Percentiles rank a stretch among this genome's conserved stretches.
phyloP scores from a whole-genome alignment of 2,888 invertebrate species.

The Eupithecia subumbrata region DNA sequence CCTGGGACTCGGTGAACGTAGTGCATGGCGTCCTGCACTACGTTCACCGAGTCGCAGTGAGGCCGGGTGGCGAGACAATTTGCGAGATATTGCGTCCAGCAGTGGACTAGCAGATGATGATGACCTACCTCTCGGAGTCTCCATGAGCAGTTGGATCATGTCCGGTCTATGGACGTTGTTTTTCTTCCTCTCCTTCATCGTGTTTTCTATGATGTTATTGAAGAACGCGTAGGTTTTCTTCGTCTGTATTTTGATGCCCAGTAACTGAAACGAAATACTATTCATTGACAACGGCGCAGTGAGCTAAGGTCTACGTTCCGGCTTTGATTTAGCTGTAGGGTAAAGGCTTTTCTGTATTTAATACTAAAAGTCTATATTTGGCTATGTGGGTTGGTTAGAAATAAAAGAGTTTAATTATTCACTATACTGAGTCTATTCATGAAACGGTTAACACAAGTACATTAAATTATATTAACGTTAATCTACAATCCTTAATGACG shows the following conservation, averaged over 20 bases:
- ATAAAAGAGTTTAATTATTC: too few relatives aligned
- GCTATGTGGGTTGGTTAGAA: too few relatives aligned
- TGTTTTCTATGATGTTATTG: conserved; percentile 56
- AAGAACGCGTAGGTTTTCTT: conserved; percentile 56
- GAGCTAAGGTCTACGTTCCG: not conserved
- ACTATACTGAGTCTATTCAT: too few relatives aligned
- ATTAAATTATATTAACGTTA: too few relatives aligned
- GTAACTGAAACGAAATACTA: conserved; percentile 47
- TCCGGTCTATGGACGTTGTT: conserved; percentile 80
- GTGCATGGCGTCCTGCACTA: not conserved
- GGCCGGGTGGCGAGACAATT: not conserved
- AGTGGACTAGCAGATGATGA: not conserved
- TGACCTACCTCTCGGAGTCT: conserved; percentile 65
- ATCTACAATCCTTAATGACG: too few relatives aligned
- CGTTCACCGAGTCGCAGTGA: too few relatives aligned
- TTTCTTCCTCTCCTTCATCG: conserved; percentile 72
- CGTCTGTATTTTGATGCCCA: conserved; percentile 54
- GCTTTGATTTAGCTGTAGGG: not conserved
- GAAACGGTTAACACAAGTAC: too few relatives aligned
- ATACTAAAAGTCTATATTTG: too few relatives aligned
- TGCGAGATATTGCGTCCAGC: not conserved
- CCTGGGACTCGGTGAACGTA: not conserved
- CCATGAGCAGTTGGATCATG: conserved; percentile 84
- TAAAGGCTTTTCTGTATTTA: too few relatives aligned
- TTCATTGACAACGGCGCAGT: not conserved